Conservation (phyloP, 2,113 vertebrate species). For the Pseudolaguvia tuberculata region DNA sequence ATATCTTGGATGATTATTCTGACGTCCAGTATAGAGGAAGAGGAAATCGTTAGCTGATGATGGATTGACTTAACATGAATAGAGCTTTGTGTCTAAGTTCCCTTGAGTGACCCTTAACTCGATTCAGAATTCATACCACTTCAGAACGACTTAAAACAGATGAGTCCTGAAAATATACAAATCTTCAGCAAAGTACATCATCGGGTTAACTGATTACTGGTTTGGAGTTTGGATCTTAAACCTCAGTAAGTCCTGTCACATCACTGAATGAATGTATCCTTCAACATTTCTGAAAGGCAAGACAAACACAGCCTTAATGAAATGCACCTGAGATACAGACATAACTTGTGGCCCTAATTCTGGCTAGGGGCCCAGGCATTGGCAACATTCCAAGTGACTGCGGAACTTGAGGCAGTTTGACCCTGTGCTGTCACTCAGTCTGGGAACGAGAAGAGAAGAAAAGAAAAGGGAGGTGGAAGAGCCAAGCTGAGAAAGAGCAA, state of each 20-base stretch:
- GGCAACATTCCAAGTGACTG: constrained; percentile 52
- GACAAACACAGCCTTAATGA: constrained; percentile 31
- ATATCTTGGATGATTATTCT: constrained; percentile 22
- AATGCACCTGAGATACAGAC: constrained; percentile 50
- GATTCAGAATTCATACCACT: constrained; percentile 27
- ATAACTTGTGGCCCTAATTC: constrained; percentile 44
- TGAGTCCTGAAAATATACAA: constrained; percentile 9
- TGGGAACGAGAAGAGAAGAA: constrained; percentile 45
- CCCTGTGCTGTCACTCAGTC: constrained; percentile 45
- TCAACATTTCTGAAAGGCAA: constrained; percentile 26
- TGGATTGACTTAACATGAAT: constrained; percentile 33
- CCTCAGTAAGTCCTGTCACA: constrained; percentile 27
- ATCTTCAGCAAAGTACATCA: background rate
- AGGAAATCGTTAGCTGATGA: constrained; percentile 39
- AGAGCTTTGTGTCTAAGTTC: constrained; percentile 17
- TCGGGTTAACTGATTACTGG: background rate
- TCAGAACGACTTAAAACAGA: background rate
- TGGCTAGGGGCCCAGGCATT: constrained; percentile 39
- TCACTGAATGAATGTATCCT: constrained; percentile 23
- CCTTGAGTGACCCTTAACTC: constrained; percentile 13
- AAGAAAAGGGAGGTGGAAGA: constrained; percentile 48
- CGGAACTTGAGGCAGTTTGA: constrained; percentile 47
- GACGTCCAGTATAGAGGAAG: constrained; percentile 21
- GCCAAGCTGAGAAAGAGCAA: constrained; percentile 34
- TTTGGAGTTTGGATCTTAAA: too few relatives aligned